Conservation (phyloP, 2,113 vertebrate species). For the Otocyon megalotis region DNA sequence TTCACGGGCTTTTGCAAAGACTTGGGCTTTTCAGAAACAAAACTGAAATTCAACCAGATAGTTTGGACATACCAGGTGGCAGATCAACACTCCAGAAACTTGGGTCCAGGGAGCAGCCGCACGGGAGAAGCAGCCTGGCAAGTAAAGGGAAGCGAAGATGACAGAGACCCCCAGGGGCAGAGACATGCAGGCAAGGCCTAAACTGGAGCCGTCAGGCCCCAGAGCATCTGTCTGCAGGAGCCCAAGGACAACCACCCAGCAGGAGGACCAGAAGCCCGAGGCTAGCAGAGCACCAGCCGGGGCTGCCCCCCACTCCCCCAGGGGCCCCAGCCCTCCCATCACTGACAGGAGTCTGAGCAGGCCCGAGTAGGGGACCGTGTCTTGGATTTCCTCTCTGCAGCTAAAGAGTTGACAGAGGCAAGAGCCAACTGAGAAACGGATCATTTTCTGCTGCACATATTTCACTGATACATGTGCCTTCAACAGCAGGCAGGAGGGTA, state of each 20-base stretch:
- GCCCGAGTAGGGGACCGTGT: not conserved
- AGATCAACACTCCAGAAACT: not conserved
- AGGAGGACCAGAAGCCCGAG: not conserved
- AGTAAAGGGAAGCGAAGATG: conserved; percentile 7
- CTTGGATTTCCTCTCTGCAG: not conserved
- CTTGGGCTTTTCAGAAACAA: conserved; percentile 11
- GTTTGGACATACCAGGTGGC: not conserved
- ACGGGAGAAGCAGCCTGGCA: not conserved
- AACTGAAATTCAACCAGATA: not conserved
- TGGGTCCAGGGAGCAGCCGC: not conserved
- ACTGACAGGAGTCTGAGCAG: not conserved
- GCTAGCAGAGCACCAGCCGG: not conserved
- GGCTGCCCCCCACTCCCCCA: not conserved
- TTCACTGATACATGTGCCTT: not conserved
- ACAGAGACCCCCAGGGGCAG: not conserved
- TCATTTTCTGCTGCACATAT: not conserved
- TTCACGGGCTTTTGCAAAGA: conserved; percentile 65
- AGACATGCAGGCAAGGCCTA: not conserved
- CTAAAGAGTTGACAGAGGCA: not conserved
- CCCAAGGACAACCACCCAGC: not conserved
- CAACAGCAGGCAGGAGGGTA: not conserved
- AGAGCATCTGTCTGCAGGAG: not conserved
- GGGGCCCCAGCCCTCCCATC: not conserved
- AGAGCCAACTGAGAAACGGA: not conserved
- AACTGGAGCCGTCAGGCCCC: not conserved